A percentile compares a stretch with the other conserved stretches of the same genome.
Evolutionary conservation across 2,113 vertebrate genomes (phyloP).

Genomic region (Oncorhynchus masou): DNA sequence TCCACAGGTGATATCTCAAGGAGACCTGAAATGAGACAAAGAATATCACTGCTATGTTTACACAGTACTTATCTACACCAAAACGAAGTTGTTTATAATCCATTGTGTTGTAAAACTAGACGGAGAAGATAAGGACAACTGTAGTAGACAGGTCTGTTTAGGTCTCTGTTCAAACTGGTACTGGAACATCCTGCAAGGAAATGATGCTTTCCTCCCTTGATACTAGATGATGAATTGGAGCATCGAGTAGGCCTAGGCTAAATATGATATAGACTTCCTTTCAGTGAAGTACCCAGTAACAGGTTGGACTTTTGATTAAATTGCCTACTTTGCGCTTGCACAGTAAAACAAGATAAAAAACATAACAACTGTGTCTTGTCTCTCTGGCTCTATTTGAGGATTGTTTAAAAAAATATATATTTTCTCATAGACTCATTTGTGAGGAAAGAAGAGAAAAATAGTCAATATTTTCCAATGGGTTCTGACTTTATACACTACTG

Average conservation of each 20-base stretch:
- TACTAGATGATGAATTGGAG: constrained; percentile 4
- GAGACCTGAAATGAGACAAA: constrained; percentile 75
- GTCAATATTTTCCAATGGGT: background rate
- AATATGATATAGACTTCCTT: constrained; percentile 4
- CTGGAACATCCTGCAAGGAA: constrained; percentile 14
- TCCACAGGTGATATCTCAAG: constrained; percentile 93
- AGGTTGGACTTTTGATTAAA: background rate
- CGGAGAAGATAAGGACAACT: background rate
- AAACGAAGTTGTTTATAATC: constrained; percentile 8
- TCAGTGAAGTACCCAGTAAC: background rate
- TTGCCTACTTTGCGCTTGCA: background rate
- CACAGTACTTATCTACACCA: background rate
- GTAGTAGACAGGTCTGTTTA: background rate
- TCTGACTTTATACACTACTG: background rate
- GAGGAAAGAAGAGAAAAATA: background rate
- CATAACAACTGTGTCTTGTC: background rate
- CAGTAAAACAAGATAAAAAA: background rate
- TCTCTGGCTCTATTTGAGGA: background rate
- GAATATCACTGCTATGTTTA: background rate
- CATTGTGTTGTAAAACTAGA: constrained; percentile 12
- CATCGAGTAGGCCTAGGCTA: background rate
- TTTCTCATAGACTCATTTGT: background rate
- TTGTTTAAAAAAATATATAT: background rate
- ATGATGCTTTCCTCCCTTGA: constrained; percentile 17
- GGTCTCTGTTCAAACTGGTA: constrained; percentile 15